phyloP scores from a whole-genome alignment of 2,888 invertebrate species.

The Oxystoma pomonae region DNA sequence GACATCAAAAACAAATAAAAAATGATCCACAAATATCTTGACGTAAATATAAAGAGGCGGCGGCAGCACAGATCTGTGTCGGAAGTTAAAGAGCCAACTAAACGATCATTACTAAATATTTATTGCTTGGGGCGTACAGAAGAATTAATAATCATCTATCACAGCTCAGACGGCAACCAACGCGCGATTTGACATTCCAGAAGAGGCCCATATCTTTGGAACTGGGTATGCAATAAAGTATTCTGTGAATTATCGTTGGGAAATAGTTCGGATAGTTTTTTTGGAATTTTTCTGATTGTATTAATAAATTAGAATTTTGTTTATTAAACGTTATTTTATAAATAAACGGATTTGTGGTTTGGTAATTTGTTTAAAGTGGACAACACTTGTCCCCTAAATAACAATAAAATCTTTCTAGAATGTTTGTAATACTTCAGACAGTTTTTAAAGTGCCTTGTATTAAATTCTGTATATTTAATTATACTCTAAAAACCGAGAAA shows the following conservation, averaged over 20 bases:
- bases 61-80: conserved; percentile 42
- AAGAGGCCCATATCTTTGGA: not conserved
- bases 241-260: not conserved
- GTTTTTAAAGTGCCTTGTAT: too few relatives aligned
- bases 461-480: too few relatives aligned
- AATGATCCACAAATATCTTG: conserved; percentile 43
- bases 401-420: too few relatives aligned
- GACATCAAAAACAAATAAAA: conserved; percentile 35
- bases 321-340: too few relatives aligned
- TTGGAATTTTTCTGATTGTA: too few relatives aligned
- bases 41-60: conserved; percentile 25
- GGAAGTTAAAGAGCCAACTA: conserved; percentile 47
- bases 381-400: too few relatives aligned
- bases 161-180: conserved; percentile 12
- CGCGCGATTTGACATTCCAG: conserved; percentile 24
- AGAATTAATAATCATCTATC: conserved; percentile 33
- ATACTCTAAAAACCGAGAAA: too few relatives aligned
- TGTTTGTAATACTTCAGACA: too few relatives aligned
- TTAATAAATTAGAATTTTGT: too few relatives aligned
- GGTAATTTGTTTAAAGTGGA: too few relatives aligned
- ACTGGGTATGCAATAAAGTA: not conserved
- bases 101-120: conserved; percentile 47
- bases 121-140: conserved; percentile 41
- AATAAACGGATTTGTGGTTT: too few relatives aligned
- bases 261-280: too few relatives aligned